Evolutionary conservation across 2,797 vertebrate genomes (phyloP), one percentile per base, ranked within the genome.

Genomic region (Pangasius mekongensis): DNA sequence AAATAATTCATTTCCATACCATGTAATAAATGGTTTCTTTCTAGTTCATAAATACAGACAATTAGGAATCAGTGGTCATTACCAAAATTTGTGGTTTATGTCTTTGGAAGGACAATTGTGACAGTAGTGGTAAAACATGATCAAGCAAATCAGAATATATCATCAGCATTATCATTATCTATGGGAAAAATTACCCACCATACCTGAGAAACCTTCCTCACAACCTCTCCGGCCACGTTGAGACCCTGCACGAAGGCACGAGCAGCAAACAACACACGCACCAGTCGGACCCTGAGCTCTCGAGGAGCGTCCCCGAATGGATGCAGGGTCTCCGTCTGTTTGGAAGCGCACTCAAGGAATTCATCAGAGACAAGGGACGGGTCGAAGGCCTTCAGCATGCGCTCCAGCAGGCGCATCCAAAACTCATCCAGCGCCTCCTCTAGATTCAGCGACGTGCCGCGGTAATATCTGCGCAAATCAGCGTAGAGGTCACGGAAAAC

Each of bases 141-240:
- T 39, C 39, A 71, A 18, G 1, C 52, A 33, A 56, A 77, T 22
- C 9, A 54, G 3, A 14, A 54, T 20, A 78, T 78, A 52, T 52
- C 13, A 30, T 52, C 13, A 52, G 13, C 22, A 82, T 60, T 27
- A 16, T 43, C 22, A 39, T 39, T 81, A 60, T 60, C 14, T 85
- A 74, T 39, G 7, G 33, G 2, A 85, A 39, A 87, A 49, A 33
- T 30, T 22, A 52, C 24, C 9, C 33, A 36, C 69, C 87, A 0
- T 97, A 99, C 98, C 98, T 99, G 98, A 56, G 97, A 97, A 85
- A 99, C 98, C 91, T 96, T 99, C 90, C 93, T 97, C 88, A 99
- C 96, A 77, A 99, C 97, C 0, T 99, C 98, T 0, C 96, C 95
- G 67, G 97, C 97, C 91, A 97, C 92, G 1, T 96, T 93, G 91